Evolutionary conservation across 2,797 vertebrate species (phyloP), one percentile per base, ranked within the genome.

Genomic region (Kryptolebias ocellatus): DNA sequence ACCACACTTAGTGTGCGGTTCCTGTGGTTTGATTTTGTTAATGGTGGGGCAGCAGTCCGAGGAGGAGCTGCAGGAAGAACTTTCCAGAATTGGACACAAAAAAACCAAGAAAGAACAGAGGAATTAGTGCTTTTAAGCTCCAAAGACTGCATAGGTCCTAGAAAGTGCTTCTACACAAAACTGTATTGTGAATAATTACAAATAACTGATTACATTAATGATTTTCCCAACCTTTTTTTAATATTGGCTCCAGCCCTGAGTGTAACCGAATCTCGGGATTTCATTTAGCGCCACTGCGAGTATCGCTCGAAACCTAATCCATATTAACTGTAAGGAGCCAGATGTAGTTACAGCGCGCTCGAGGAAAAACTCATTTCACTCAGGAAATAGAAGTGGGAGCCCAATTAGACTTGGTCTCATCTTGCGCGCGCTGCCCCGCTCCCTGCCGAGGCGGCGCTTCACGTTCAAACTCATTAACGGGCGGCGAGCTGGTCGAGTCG

Each of bases 391-490:
- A 53, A 65, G 60, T 52, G 50, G 34, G 37, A 66, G 60, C 27
- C 64, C 37, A 70, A 68, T 81, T 69, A 45, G 74, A 79, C 54
- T 54, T 60, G 57, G 57, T 60, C 70, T 52, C 42, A 27, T 59
- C 73, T 60, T 61, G 24, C 37, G 1, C 15, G 60, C 34, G 31
- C 11, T 12, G 18, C 67, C 27, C 60, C 11, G 42, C 60, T 64
- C 52, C 80, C 60, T 63, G 69, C 74, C 60, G 80, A 60, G 62
- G 69, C 74, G 57, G 78, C 55, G 64, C 53, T 17, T 28, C 29
- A 34, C 29, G 45, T 58, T 37, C 18, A 8, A 46, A 70, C 60
- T 70, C 63, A 70, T 61, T 67, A 78, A 64, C 60, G 64, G 72
- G 64, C 46, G 62, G 64, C 12, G 1, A 5, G 53, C 65, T 52